Base-by-base conservation (phyloP, 2,113 vertebrate species). In the Cathartes aura region DNA sequence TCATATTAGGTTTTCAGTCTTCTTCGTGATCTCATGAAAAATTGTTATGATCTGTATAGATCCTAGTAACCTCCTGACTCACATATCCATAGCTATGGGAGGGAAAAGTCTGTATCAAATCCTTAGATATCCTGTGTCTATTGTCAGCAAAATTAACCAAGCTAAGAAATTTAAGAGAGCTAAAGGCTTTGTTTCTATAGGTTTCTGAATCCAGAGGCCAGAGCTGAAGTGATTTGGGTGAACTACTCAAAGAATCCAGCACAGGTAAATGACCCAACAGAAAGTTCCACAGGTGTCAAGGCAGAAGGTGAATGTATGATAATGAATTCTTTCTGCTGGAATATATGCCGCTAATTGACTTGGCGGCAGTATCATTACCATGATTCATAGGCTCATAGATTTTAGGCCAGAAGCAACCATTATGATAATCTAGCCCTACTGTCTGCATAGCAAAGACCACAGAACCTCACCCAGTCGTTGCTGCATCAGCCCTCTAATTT, bases 261-360 rank as follows among this genome's bases (percentile, higher is more conserved):
- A 50, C 32, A 62, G 45, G 50, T 60, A 74, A 81, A 72, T 43
- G 74, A 82, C 66, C 75, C 38, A 72, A 27, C 5, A 29, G 78
- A 59, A 89, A 64, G 43, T 75, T 92, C 62, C 58, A 80, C 24
- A 68, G 67, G 43, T 82, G 22, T 79, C 79, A 92, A 92, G 58
- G 79, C 74, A 82, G 90, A 95, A 92, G 79, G 74, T 90, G 88
- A 95, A 75, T 30, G 20, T 68, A 88, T 38, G 50, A 78, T 93
- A 82, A 97, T 87, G 48, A 94, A 90, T 91, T 85, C 53, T 53
- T 88, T 90, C 70, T 76, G 56, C 67, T 93, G 48, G 32, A 82
- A 63, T 82, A 47, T 72, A 64, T 60, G 62, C 62, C 1, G 18
- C 58, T 96, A 95, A 96, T 93, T 93, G 79, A 75, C 56, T 93